Evolutionary conservation across 2,888 invertebrate species (phyloP).

Genomic region (Laothoe populi): DNA sequence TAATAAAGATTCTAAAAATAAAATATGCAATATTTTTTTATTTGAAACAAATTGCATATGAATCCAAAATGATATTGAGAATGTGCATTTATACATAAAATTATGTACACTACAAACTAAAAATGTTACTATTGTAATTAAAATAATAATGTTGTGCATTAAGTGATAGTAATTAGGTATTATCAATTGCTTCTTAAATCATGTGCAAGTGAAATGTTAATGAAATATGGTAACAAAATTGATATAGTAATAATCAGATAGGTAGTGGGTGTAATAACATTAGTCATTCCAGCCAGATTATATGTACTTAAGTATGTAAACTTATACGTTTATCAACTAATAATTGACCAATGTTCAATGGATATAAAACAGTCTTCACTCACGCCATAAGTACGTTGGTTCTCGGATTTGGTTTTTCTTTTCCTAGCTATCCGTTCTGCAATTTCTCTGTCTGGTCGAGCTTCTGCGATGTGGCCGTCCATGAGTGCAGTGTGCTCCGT

Average conservation of each 20-base stretch:
- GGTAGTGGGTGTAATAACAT: slow-evolving; percentile 18
- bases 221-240: background rate
- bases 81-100: too few relatives aligned
- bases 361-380: slow-evolving; percentile 41
- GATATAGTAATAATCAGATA: background rate
- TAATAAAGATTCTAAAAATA: too few relatives aligned
- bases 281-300: background rate
- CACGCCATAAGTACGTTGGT: slow-evolving; percentile 83
- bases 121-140: too few relatives aligned
- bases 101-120: too few relatives aligned
- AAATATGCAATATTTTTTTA: too few relatives aligned
- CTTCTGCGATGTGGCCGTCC: slow-evolving; percentile 92
- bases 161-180: too few relatives aligned
- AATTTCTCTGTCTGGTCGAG: slow-evolving; percentile 83
- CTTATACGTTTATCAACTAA: background rate
- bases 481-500: slow-evolving; percentile 93
- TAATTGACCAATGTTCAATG: background rate
- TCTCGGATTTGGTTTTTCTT: slow-evolving; percentile 81
- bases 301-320: background rate
- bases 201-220: background rate
- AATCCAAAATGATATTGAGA: too few relatives aligned
- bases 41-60: too few relatives aligned
- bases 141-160: too few relatives aligned
- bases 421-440: slow-evolving; percentile 83
- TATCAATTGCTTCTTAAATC: too few relatives aligned